phyloP scores from a whole-genome alignment of 2,888 invertebrate genomes.

The Ceriagrion tenellum region DNA sequence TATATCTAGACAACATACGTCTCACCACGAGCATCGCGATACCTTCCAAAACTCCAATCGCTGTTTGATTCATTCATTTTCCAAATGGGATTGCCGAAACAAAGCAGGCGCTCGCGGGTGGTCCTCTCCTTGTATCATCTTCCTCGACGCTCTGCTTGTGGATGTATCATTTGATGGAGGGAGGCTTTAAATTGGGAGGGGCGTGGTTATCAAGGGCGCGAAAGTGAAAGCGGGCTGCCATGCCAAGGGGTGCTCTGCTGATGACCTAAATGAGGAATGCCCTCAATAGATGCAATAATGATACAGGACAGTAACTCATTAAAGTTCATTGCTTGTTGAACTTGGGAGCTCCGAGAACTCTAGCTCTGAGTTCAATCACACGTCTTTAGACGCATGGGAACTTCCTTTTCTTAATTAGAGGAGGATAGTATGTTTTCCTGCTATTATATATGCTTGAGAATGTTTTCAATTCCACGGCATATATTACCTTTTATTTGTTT shows the following conservation, averaged over 20 bases:
- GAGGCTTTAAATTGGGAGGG: neutral
- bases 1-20: neutral
- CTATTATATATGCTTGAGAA: too few relatives aligned
- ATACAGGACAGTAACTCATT: too few relatives aligned
- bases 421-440: too few relatives aligned
- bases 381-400: too few relatives aligned
- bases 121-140: neutral
- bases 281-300: neutral
- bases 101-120: neutral
- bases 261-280: neutral
- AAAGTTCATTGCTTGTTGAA: too few relatives aligned
- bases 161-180: constrained; percentile 29
- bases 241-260: neutral
- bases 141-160: neutral
- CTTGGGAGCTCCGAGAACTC: too few relatives aligned
- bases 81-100: neutral
- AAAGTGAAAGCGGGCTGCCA: neutral
- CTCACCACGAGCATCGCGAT: neutral
- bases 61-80: neutral
- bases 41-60: neutral
- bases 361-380: too few relatives aligned
- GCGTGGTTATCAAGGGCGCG: neutral
- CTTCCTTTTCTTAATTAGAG: too few relatives aligned
- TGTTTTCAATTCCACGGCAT: too few relatives aligned
- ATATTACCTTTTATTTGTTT: too few relatives aligned